Evolutionary conservation across 2,888 invertebrate species (phyloP), one percentile per base, ranked within the genome.

Genomic region (Hirtodrosophila trivittata): DNA sequence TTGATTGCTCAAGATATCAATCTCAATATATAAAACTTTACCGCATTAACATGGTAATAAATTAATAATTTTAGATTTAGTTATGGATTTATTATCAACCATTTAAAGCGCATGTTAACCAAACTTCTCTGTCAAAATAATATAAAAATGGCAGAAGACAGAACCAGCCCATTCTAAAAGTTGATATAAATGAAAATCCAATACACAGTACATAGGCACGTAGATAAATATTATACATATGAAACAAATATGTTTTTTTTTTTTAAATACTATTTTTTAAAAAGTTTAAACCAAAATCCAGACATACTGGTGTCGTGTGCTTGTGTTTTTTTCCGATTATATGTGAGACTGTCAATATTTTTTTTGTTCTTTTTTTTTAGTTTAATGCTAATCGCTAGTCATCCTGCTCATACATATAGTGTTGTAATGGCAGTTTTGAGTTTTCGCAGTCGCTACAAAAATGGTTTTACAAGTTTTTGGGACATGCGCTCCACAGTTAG

Each of bases 311-410:
- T 28, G 18, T 45, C 38, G 13, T 39, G 49, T 57, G 65, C 10
- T 42, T 46, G 55, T 33, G 63, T 57, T 83, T 71, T 55, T 72
- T 52, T 72, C 67, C 62, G 60, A 60, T 76, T 57, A 76, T 66
- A 50, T 73, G 77, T 68, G 55, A 74, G 64, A 60, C 77, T 73
- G 76, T 85, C 68, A 84, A 85, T 87, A 75, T 71, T 65, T 85
- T 82, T 87, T 21, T 21, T 21, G 5, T 21, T 51, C 69, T 80
- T 86, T 86, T 80, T 80, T 68, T 84, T 78, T 86, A 78, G 82
- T 75, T 80, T 78, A 78, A 80, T 80, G 73, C 84, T 78, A 78
- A 78, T 77, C 78, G 82, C 86, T 85, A 87, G 87, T 82, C 87
- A 85, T 85, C 86, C 82, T 82, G 82, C 82, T 75, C 82, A 82